Evolutionary conservation across 2,888 invertebrate species (phyloP), one percentile per base, ranked within the genome.

Genomic region (Microctonus hyperodae): DNA sequence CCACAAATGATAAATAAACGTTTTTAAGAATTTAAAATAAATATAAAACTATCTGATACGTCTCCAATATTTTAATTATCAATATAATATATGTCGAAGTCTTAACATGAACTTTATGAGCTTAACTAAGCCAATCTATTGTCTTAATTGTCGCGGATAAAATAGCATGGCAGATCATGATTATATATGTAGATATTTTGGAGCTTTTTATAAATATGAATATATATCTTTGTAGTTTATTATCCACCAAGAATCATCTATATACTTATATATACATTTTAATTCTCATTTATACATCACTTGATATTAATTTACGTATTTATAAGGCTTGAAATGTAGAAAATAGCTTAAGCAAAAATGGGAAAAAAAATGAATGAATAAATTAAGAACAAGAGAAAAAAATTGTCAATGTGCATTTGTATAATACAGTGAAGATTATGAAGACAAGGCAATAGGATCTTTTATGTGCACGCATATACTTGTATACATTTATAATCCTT

Each of bases 81-180:
- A 48, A 16, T 57, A 48, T 44, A 16, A 44, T 4, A 7, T n/a
- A 16, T 44, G 44, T 44, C 44, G 44, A 57, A 53, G 73, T 74
- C 70, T 68, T 70, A 75, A 76, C 70, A 68, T 69, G 71, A 73
- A 71, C 72, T 64, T 67, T 55, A 53, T 61, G 48, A 67, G 65
- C 40, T 68, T 69, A 71, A 68, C 69, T 53, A 64, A 56, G n/a
- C n/a, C 28, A 28, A 3, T 73, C 74, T 73, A 75, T 76, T 76
- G 75, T 75, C 74, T 75, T 76, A 74, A 77, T 77, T 75, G n/a
- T 77, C 71, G 69, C 66, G n/a, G n/a, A 73, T 69, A 73, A 70
- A 69, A 69, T 68, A 69, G 72, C 71, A 70, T 73, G n/a, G n/a
- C n/a, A n/a, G n/a, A n/a, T n/a, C n/a, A n/a, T n/a, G n/a, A n/a